Evolutionary conservation across 30 jellyfish, hydroid and myxozoan species (phyloP), one percentile per base, ranked within the genome.

Genomic region (Nemopilema nomurai): DNA sequence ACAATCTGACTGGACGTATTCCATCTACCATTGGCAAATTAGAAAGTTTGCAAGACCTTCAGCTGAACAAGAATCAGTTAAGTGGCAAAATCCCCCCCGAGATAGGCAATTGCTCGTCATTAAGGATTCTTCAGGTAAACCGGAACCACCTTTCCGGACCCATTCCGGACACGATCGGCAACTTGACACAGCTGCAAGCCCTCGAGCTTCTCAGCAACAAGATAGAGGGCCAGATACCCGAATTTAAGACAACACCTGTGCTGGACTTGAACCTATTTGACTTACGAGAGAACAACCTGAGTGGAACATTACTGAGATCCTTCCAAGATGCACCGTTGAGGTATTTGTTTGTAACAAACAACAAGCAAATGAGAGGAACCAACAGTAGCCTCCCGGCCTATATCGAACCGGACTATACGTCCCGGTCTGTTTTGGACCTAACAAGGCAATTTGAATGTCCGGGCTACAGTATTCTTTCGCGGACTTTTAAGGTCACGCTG

Each of bases 171-270:
- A 64, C 74, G 24, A 64, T 64, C 24, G 74, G 74, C 29, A 64
- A 64, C 24, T 20, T 64, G 74, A 30, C 74, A 6, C 74, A 64
- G 74, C 74, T 64, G n/a, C 74, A 64, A 64, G 74, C 74, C 24
- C 23, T 64, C 4, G 74, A 64, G 24, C 74, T 64, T 8, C 74
- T 64, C 24, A 64, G 24, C 13, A 64, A 64, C 21, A 19, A 19
- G 29, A 8, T 64, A 19, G 23, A 64, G 21, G 74, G 74, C 8
- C 24, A 27, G 24, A 64, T 64, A 8, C 74, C 74, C 23, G 74
- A 64, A 64, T 64, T 64, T 64, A 64, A 64, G 23, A 64, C 74
- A 9, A 64, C 74, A 19, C 74, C 74, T 4, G 74, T 64, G n/a
- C 74, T 64, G 74, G 74, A 64, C 21, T 64, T 64, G 74, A 64